Evolutionary conservation across 2,888 invertebrate species (phyloP), one percentile per base, ranked within the genome.

Genomic region (Punctoribates punctum): DNA sequence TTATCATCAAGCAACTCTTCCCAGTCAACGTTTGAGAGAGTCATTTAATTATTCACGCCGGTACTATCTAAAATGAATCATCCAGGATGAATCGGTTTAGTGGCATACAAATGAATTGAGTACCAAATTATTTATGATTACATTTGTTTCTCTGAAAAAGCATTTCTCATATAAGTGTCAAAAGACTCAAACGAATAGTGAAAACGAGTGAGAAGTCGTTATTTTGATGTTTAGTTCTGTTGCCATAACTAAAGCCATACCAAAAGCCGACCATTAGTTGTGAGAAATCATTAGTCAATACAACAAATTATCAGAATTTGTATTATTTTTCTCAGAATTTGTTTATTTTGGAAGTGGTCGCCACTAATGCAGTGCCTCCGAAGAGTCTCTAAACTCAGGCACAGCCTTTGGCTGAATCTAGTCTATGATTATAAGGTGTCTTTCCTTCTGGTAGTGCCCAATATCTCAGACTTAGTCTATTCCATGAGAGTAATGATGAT

Each of bases 301-400:
- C 15, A n/a, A 48, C 54, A 67, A 67, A 67, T 67, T 67, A 67
- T 67, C 67, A 67, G 29, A 67, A 38, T 67, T 67, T 38, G 38
- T 34, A 38, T 38, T 62, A 27, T 27, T 62, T 60, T 67, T 67
- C 67, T n/a, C 8, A 67, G 67, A 67, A 67, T 67, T 67, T 67
- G 67, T 67, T 67, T 67, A 67, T 67, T 67, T 67, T 67, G 4
- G 38, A 38, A 67, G 38, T 67, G n/a, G 15, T 67, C 9, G 38
- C 38, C 27, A 27, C 62, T 27, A 15, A 15, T 29, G 27, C 54
- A n/a, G n/a, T 54, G 20, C 54, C 34, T 34, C 34, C 8, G 34
- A 34, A 34, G 34, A 34, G 34, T 8, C 34, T 11, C 51, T 51
- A n/a, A 51, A 46, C 3, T 15, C 51, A 20, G 20, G 2, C 5